Conservation (phyloP, 2,888 invertebrate genomes). For the Diarsia dahlii region DNA sequence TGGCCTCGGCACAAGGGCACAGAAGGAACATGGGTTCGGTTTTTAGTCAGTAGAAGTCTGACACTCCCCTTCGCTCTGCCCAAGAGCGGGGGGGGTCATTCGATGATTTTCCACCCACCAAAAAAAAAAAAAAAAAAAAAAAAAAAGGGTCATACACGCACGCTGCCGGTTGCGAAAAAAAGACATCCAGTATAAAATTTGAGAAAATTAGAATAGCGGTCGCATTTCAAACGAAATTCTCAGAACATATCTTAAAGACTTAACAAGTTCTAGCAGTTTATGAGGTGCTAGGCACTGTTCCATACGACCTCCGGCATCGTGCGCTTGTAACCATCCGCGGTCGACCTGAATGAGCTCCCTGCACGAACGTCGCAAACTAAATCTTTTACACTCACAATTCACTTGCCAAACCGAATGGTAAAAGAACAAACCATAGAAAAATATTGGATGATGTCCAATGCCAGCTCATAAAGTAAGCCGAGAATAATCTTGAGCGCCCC, state of each 20-base stretch:
- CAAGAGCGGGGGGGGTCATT: too few species aligned
- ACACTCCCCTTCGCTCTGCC: too few species aligned
- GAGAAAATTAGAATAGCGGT: neutral
- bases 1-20: too few species aligned
- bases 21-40: too few species aligned
- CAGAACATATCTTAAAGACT: slow-evolving; percentile 54
- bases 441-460: slow-evolving; percentile 72
- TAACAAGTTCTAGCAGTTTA: slow-evolving; percentile 72
- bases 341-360: slow-evolving; percentile 70
- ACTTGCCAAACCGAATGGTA: slow-evolving; percentile 64
- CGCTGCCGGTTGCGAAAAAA: too few species aligned
- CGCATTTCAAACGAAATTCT: slow-evolving; percentile 31
- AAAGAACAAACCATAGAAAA: slow-evolving; percentile 70
- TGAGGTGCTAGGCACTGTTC: slow-evolving; percentile 72
- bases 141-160: too few species aligned
- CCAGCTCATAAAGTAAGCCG: slow-evolving; percentile 71
- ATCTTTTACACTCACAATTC: slow-evolving; percentile 61
- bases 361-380: slow-evolving; percentile 65
- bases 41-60: too few species aligned
- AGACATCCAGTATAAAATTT: too few species aligned
- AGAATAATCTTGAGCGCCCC: slow-evolving; percentile 77
- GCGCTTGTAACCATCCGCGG: slow-evolving; percentile 68
- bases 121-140: too few species aligned
- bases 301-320: slow-evolving; percentile 65
- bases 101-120: too few species aligned